phyloP scores from a whole-genome alignment of 2,113 vertebrate genomes.

The Ictidomys tridecemlineatus region DNA sequence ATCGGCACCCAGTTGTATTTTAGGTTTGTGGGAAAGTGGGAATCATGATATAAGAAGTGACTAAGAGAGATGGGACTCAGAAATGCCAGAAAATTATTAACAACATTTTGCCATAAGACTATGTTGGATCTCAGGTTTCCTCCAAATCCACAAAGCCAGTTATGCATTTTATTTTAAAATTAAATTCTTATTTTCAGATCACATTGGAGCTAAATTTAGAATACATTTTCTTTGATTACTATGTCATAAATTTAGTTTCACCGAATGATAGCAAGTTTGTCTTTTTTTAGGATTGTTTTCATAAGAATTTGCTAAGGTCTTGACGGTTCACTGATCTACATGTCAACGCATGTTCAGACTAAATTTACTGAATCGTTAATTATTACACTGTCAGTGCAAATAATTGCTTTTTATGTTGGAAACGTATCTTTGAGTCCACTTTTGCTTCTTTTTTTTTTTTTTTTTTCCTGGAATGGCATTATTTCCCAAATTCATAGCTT shows the following conservation, averaged over 20 bases:
- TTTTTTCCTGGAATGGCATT: neutral
- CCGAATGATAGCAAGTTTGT: neutral
- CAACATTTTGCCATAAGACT: neutral
- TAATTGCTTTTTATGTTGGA: neutral
- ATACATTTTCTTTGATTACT: neutral
- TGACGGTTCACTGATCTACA: neutral
- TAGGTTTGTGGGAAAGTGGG: neutral
- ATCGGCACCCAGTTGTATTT: neutral
- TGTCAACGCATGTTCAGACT: neutral
- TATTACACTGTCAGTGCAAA: neutral
- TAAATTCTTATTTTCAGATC: neutral
- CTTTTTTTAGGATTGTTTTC: neutral
- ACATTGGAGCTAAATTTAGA: neutral
- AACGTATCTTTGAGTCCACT: neutral
- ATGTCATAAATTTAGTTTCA: neutral
- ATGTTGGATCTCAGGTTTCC: neutral
- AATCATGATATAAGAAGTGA: neutral
- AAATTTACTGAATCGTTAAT: neutral
- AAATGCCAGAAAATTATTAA: neutral
- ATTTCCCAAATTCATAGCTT: neutral
- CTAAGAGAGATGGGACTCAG: neutral
- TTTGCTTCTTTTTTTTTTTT: accelerated
- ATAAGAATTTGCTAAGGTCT: neutral
- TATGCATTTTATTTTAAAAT: neutral
- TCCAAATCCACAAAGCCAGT: neutral